Percentiles rank a stretch among this genome's conserved stretches.
Evolutionary conservation across 2,888 invertebrate species (phyloP).

Genomic region (Tetragonula carbonaria): DNA sequence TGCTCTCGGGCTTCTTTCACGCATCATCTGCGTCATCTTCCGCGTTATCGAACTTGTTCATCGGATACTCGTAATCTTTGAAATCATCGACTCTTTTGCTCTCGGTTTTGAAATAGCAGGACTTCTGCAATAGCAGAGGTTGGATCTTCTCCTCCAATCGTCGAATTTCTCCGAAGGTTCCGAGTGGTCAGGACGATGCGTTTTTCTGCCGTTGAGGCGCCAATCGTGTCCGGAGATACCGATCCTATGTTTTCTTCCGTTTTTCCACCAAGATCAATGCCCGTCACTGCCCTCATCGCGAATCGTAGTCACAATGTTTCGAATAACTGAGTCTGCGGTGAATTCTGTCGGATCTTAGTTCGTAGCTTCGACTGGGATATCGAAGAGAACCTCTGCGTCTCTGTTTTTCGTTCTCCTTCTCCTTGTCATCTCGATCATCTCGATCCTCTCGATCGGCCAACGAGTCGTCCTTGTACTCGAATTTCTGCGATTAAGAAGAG

Average conservation of each 20-base stretch:
- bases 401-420: conserved; percentile 49
- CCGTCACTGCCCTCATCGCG: conserved; percentile 37
- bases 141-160: conserved; percentile 40
- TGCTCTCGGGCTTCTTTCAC: conserved; percentile 46
- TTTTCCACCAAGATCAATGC: conserved; percentile 40
- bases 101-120: conserved; percentile 11
- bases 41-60: conserved; percentile 43
- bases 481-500: conserved; percentile 61
- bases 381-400: conserved; percentile 43
- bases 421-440: conserved; percentile 45
- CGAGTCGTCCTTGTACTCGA: conserved; percentile 66
- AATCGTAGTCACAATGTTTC: conserved; percentile 58
- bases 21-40: conserved; percentile 42
- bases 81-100: conserved; percentile 39
- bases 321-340: conserved; percentile 30
- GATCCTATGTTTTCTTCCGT: conserved; percentile 34
- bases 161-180: conserved; percentile 33
- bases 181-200: conserved; percentile 34
- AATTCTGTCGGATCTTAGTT: conserved; percentile 16
- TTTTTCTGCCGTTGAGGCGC: conserved; percentile 23
- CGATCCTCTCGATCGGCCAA: conserved; percentile 64
- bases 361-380: conserved; percentile 28
- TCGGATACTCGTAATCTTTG: conserved; percentile 58
- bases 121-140: conserved; percentile 25
- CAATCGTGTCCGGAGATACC: conserved; percentile 11